Evolutionary conservation across 1,140 invertebrate genomes (phyloP), one percentile per base, ranked within the genome.

Genomic region (Hormaphis cornu): DNA sequence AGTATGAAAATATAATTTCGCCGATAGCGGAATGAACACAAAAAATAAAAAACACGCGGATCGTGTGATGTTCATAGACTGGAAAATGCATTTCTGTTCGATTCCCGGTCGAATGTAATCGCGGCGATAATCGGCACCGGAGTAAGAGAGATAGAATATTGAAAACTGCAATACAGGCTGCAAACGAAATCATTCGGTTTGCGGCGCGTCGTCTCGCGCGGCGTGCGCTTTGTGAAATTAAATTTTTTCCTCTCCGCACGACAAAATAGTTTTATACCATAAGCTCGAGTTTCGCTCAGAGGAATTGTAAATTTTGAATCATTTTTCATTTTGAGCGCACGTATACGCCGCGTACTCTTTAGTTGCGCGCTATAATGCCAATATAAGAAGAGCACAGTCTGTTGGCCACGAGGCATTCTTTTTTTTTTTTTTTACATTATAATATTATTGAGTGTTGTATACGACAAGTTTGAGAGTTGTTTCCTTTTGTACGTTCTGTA

Each of bases 361-460:
- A 58, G 37, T 40, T 58, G 54, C 33, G 35, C 54, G 6, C 33
- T 46, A 63, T 66, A 66, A 66, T 66, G 50, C 61, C 61, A 66
- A 66, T 66, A 66, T n/a, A n/a, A n/a, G n/a, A n/a, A n/a, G n/a
- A 66, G 61, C 61, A 66, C 61, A 66, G 61, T 66, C 61, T 66
- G 61, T 50, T 66, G 61, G 61, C 61, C 61, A 66, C 61, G 28
- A 66, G 61, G 61, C 61, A 66, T 66, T 66, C 44, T 66, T 66
- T 61, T 61, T 44, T 61, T 8, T 37, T 37, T 46, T 46, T 46
- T 46, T n/a, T 8, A 46, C 42, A 46, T n/a, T n/a, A 40, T 14
- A 40, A 14, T 40, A 40, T 8, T 40, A n/a, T n/a, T n/a, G n/a
- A n/a, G n/a, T 8, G 50, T 48, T 66, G 50, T 50, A 50, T 30